A percentile compares a stretch with the other conserved stretches of the same genome.
Evolutionary conservation across 2,113 vertebrate species (phyloP).

Genomic region (Halcyon malimbica): DNA sequence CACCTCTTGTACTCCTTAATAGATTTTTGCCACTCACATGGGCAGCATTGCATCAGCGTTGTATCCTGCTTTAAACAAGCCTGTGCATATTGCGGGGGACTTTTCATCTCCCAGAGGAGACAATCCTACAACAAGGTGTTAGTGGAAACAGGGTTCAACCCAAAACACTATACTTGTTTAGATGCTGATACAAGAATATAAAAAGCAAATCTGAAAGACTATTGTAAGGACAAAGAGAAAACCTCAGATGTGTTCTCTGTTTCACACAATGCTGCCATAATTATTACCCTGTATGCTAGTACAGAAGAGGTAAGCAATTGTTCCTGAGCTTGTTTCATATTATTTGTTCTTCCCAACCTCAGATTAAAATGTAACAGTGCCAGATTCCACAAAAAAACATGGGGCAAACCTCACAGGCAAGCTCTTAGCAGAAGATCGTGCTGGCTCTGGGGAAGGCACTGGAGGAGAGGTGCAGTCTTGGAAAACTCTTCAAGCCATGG

Average conservation of each 20-base stretch:
- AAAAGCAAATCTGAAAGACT: neutral
- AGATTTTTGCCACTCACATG: neutral
- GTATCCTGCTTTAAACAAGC: neutral
- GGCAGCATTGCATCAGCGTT: neutral
- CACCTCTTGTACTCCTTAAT: neutral
- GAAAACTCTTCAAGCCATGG: neutral
- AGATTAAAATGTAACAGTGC: neutral
- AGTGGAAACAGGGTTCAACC: neutral
- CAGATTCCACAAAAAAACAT: neutral
- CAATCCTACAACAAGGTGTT: neutral
- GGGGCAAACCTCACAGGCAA: neutral
- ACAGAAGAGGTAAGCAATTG: neutral
- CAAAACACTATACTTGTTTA: neutral
- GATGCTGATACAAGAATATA: neutral
- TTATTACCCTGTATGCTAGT: neutral
- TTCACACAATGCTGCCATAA: neutral
- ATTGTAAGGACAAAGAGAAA: neutral
- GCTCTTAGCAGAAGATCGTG: neutral
- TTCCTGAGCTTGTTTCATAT: neutral
- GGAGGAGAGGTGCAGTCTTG: neutral
- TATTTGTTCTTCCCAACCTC: neutral
- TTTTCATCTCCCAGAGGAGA: neutral
- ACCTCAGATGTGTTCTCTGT: neutral
- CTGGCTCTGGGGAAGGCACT: neutral
- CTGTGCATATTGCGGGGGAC: rapidly evolving